A percentile compares a stretch with the other conserved stretches of the same genome.
These are phyloP conservation scores for Ia io DNA, from an alignment of 2,113 vertebrate genomes.

Conservation along the genomic window DNA sequence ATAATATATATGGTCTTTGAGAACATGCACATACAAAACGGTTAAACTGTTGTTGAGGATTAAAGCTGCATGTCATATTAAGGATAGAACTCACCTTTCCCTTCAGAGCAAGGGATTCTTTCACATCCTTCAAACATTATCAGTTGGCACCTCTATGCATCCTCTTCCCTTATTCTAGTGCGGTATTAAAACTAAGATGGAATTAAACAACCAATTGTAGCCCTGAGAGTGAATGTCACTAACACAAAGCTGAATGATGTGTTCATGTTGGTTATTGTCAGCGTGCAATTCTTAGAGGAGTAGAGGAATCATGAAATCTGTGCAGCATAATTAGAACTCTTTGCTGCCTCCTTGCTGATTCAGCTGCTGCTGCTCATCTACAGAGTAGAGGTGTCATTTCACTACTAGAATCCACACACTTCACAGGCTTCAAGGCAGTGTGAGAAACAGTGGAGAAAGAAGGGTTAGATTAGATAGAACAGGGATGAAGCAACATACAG, in stretches of 20 bases:
- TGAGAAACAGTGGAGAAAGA: slow-evolving; percentile 48
- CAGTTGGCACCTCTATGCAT: not conserved
- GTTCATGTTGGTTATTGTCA: slow-evolving; percentile 20
- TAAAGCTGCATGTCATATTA: not conserved
- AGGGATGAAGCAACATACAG: slow-evolving; percentile 21
- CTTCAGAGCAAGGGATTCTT: not conserved
- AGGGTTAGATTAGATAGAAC: slow-evolving; percentile 49
- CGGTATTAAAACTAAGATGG: not conserved
- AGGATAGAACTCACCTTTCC: not conserved
- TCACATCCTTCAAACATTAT: not conserved
- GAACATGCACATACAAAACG: not conserved
- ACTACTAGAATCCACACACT: slow-evolving; percentile 24
- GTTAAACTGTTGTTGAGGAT: not conserved
- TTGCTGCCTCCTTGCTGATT: slow-evolving; percentile 49
- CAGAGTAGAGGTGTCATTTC: slow-evolving; percentile 40
- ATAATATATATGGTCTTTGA: not conserved
- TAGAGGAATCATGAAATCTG: slow-evolving; percentile 29
- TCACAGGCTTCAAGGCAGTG: slow-evolving; percentile 36
- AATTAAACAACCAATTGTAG: not conserved
- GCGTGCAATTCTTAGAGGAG: not conserved
- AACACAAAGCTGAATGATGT: not conserved
- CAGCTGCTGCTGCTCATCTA: slow-evolving; percentile 30
- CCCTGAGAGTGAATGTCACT: not conserved
- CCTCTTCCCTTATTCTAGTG: not conserved
- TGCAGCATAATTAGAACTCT: slow-evolving; percentile 49